Conservation (phyloP, 2,113 vertebrate genomes). For the Oreochromis aureus region DNA sequence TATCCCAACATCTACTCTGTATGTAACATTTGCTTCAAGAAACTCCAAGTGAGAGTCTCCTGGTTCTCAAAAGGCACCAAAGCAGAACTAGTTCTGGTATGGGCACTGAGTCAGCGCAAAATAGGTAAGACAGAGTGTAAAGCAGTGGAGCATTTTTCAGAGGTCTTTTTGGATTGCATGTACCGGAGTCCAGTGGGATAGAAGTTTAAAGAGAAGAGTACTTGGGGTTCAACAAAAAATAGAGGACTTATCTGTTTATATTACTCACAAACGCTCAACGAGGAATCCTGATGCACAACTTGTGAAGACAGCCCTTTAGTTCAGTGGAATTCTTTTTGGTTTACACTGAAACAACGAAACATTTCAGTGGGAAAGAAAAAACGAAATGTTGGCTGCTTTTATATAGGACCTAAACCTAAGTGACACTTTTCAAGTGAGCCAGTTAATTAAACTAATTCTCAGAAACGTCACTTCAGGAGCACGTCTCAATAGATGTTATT, state of each 20-base stretch:
- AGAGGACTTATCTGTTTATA: conserved; percentile 1
- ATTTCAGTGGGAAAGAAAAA: not conserved
- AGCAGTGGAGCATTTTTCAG: conserved; percentile 27
- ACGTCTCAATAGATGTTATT: not conserved
- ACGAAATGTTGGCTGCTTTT: not conserved
- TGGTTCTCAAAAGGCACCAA: not conserved
- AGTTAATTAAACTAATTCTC: conserved; percentile 4
- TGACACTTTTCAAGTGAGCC: not conserved
- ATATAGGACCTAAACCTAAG: not conserved
- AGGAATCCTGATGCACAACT: not conserved
- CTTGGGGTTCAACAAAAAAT: not conserved
- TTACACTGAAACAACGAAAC: not conserved
- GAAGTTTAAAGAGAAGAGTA: conserved; percentile 12
- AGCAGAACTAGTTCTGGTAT: not conserved
- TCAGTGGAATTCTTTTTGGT: not conserved
- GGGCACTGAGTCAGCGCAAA: not conserved
- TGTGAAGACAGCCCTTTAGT: not conserved
- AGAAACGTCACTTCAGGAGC: not conserved
- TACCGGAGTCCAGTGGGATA: conserved; percentile 12
- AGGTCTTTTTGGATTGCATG: conserved; percentile 9
- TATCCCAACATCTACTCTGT: not conserved
- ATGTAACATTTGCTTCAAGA: not conserved
- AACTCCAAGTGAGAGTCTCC: not conserved
- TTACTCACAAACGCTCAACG: not conserved
- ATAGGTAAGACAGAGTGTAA: not conserved